Conservation (phyloP, 2,797 vertebrate species). For the Petrocephalus sullivani region DNA sequence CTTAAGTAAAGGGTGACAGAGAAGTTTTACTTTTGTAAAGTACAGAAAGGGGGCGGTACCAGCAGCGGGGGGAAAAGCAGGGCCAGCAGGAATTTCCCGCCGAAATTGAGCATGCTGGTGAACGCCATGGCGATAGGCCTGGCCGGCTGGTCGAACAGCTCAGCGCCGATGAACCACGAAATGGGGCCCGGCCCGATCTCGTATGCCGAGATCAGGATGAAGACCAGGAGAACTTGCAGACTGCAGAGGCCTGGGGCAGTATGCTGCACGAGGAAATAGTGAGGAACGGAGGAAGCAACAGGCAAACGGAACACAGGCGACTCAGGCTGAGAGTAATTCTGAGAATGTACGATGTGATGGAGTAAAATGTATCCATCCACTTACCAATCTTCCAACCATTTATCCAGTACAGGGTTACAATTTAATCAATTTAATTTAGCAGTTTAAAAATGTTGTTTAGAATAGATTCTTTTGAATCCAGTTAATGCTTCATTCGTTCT, state of each 20-base stretch:
- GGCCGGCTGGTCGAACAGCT: constrained; percentile 59
- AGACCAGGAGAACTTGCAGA: constrained; percentile 56
- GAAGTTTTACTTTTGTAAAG: not conserved
- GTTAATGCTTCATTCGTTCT: constrained; percentile 26
- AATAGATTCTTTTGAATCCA: not conserved
- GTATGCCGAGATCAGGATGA: constrained; percentile 57
- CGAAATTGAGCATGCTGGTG: constrained; percentile 63
- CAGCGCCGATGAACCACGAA: constrained; percentile 62
- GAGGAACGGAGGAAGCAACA: not conserved
- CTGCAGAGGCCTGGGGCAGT: constrained; percentile 51
- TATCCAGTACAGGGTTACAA: not conserved
- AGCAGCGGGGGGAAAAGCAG: constrained; percentile 56
- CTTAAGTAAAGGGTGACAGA: too few relatives aligned
- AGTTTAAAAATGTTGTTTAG: not conserved
- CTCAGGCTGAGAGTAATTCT: not conserved
- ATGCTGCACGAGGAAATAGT: constrained; percentile 30
- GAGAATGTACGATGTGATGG: not conserved
- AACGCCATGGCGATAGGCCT: constrained; percentile 61
- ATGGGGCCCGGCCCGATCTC: constrained; percentile 57
- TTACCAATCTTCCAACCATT: not conserved
- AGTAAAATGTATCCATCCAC: not conserved
- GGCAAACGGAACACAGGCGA: not conserved
- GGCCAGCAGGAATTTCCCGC: constrained; percentile 60
- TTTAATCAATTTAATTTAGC: too few relatives aligned
- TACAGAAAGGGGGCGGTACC: constrained; percentile 17